phyloP scores from a whole-genome alignment of 2,888 invertebrate species.

The Actias luna region DNA sequence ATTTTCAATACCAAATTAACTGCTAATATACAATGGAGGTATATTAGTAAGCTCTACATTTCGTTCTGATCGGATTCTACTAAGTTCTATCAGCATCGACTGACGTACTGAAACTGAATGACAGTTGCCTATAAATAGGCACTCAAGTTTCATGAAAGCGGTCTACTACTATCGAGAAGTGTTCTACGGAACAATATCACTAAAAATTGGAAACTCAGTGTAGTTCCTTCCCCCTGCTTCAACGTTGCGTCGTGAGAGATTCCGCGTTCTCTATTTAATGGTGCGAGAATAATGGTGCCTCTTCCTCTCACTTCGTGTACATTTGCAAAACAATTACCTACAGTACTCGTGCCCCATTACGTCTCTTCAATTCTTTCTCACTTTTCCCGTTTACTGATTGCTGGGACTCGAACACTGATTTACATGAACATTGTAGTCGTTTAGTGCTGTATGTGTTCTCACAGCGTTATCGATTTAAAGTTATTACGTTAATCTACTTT shows the following conservation, averaged over 20 bases:
- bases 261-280: conserved; percentile 22
- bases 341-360: conserved; percentile 24
- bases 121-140: not conserved
- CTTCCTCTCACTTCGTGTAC: conserved; percentile 18
- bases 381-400: conserved; percentile 1
- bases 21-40: too few relatives aligned
- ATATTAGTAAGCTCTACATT: too few relatives aligned
- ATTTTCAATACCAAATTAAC: too few relatives aligned
- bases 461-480: not conserved
- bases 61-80: too few relatives aligned
- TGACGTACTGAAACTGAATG: not conserved
- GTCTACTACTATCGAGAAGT: not conserved
- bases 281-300: conserved; percentile 21
- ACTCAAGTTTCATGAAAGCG: not conserved
- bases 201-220: not conserved
- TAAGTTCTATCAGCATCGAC: too few relatives aligned
- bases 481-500: too few relatives aligned
- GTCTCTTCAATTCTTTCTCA: conserved; percentile 14
- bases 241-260: not conserved
- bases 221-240: not conserved
- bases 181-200: not conserved
- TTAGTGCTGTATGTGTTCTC: not conserved
- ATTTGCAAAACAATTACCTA: conserved; percentile 42
- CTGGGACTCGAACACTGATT: not conserved
- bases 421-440: not conserved